Evolutionary conservation across 2,797 vertebrate species (phyloP), one percentile per base, ranked within the genome.

Genomic region (Phalanger gymnotis): DNA sequence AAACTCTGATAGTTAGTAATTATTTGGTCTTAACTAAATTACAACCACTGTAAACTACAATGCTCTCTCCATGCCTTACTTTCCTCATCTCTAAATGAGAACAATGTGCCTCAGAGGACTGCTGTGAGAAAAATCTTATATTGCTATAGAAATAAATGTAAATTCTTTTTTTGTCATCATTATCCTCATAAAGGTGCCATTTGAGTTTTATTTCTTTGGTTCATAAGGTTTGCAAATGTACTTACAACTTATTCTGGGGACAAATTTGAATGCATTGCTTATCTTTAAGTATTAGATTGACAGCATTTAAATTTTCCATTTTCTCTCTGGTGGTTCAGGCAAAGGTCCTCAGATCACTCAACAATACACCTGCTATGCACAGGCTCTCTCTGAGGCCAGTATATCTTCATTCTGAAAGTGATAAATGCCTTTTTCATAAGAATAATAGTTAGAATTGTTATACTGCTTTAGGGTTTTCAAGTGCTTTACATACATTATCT

Each of bases 351-450:
- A 94, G 66, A 4, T 40, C 1, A 47, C 11, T 96, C 30, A 95
- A 94, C 92, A 53, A 31, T 53, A 51, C 9, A 87, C 2, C 22
- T 87, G 22, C 40, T 87, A 22, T 51, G 22, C 9, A 87, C 31
- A 87, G 11, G 40, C 73, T 87, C 1, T 51, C 40, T 87, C 40
- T 87, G 40, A 87, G 73, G 22, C 40, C 40, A 87, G 1, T 0
- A 55, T 47, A 51, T 40, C 91, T 95, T 94, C 1, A 27, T 54
- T 14, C 81, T 91, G 66, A 94, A 93, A 95, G 25, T 3, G 54
- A 52, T 94, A 14, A 93, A 81, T 22, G 81, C 4, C 81, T 19
- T 87, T 95, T 96, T 81, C n/a, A 90, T 93, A 92, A 52, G 51
- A 94, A 94, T 28, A 10, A 47, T 40, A n/a, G 0, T 31, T 51